phyloP scores from a whole-genome alignment of 2,113 vertebrate genomes.

The Eurystomus gularis region DNA sequence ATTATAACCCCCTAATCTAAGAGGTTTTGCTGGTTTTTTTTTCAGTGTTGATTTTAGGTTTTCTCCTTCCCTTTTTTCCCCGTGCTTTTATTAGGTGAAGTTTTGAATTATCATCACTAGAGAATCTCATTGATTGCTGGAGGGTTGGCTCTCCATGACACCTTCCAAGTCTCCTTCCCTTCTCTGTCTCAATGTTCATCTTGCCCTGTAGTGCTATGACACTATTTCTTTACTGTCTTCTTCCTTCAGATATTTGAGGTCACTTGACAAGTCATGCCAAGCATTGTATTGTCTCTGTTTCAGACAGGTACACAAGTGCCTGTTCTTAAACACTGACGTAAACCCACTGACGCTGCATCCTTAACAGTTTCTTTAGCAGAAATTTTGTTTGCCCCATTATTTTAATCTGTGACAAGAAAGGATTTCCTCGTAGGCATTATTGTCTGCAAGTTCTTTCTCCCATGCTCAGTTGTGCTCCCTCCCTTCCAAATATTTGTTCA shows the following conservation, averaged over 20 bases:
- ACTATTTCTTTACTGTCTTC: not conserved
- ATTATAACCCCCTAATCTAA: accelerated
- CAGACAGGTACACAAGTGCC: not conserved
- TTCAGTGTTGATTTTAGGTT: not conserved
- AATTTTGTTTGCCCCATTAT: not conserved
- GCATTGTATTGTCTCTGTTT: not conserved
- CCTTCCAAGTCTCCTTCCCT: not conserved
- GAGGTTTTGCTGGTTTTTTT: not conserved
- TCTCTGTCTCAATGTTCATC: not conserved
- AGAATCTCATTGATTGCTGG: not conserved
- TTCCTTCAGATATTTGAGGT: not conserved
- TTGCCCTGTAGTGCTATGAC: not conserved
- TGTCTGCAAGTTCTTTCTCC: not conserved
- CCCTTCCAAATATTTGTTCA: not conserved
- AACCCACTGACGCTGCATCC: not conserved
- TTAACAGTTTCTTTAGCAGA: not conserved
- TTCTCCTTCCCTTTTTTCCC: not conserved
- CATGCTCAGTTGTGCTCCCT: accelerated
- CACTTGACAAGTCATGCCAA: not conserved
- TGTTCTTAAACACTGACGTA: not conserved
- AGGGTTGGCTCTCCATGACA: not conserved
- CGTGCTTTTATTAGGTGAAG: not conserved
- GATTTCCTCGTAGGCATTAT: not conserved
- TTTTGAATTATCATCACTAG: not conserved
- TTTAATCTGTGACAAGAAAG: not conserved